phyloP scores from a whole-genome alignment of 2,113 vertebrate genomes.

The Atractosteus spatula region DNA sequence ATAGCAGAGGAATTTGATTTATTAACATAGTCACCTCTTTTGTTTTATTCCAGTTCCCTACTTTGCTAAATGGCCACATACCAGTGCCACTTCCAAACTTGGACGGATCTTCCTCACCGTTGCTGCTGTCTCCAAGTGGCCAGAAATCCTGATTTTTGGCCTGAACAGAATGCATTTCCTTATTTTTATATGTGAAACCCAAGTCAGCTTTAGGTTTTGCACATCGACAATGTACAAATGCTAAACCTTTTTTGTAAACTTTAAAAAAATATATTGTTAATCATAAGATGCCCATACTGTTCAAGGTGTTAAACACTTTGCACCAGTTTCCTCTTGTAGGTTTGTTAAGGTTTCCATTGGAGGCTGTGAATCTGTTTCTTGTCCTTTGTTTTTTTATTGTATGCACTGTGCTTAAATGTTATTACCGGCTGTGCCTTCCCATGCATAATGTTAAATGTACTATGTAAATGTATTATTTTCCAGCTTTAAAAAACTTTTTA shows the following conservation, averaged over 20 bases:
- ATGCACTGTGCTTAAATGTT: slow-evolving; percentile 82
- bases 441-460: slow-evolving; percentile 61
- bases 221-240: not conserved
- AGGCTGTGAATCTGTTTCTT: slow-evolving; percentile 70
- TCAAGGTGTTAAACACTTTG: not conserved
- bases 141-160: slow-evolving; percentile 85
- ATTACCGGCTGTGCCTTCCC: slow-evolving; percentile 93
- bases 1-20: too few species aligned
- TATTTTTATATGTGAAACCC: not conserved
- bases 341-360: slow-evolving; percentile 29
- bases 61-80: slow-evolving; percentile 88
- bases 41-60: slow-evolving; percentile 79
- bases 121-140: slow-evolving; percentile 78
- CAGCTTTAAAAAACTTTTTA: slow-evolving; percentile 73
- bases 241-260: slow-evolving; percentile 6
- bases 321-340: not conserved
- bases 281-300: slow-evolving; percentile 3
- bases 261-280: not conserved
- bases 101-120: slow-evolving; percentile 86
- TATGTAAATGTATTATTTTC: slow-evolving; percentile 83
- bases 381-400: slow-evolving; percentile 60
- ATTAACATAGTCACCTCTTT: not conserved
- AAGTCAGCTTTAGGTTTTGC: slow-evolving; percentile 6
- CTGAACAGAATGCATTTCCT: not conserved
- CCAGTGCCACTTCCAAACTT: slow-evolving; percentile 81